phyloP scores from a whole-genome alignment of 2,113 vertebrate species.

The Salvelinus alpinus region DNA sequence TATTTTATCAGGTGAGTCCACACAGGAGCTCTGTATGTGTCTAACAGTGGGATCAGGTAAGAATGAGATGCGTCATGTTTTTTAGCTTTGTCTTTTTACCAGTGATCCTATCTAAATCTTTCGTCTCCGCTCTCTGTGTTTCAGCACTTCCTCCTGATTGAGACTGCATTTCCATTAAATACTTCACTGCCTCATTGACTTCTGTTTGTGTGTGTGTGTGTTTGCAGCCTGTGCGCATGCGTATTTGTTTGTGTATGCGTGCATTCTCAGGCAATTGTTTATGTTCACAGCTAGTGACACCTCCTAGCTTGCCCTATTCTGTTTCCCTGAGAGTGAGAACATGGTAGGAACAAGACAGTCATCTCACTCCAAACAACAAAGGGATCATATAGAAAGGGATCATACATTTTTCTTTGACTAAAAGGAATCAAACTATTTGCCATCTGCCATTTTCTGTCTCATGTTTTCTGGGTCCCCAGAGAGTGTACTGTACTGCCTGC shows the following conservation, averaged over 20 bases:
- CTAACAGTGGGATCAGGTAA: background rate
- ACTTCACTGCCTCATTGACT: constrained; percentile 8
- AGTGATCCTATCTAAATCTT: constrained; percentile 51
- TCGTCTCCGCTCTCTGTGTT: constrained; percentile 33
- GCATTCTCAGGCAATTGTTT: background rate
- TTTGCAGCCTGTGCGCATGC: constrained; percentile 3
- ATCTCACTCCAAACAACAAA: background rate
- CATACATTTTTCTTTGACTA: background rate
- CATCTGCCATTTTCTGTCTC: constrained; percentile 16
- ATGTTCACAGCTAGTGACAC: constrained; percentile 4
- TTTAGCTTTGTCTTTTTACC: constrained; percentile 16
- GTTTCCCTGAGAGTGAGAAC: constrained; percentile 2
- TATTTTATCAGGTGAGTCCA: constrained; percentile 28
- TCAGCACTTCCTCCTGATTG: constrained; percentile 27
- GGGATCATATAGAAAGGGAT: background rate
- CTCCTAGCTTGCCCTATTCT: constrained; percentile 21
- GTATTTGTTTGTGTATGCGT: background rate
- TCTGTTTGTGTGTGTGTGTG: constrained; percentile 14
- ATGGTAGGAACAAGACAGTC: constrained; percentile 1
- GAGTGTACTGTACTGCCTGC: constrained; percentile 1
- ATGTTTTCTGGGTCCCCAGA: background rate
- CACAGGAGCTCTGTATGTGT: constrained; percentile 9
- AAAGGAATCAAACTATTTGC: constrained; percentile 3
- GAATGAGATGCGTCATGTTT: constrained; percentile 24
- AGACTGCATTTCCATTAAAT: background rate